Percentiles rank a stretch among this genome's conserved stretches.
phyloP scores from a whole-genome alignment of 2,797 vertebrate species.

The Ibycter americanus region DNA sequence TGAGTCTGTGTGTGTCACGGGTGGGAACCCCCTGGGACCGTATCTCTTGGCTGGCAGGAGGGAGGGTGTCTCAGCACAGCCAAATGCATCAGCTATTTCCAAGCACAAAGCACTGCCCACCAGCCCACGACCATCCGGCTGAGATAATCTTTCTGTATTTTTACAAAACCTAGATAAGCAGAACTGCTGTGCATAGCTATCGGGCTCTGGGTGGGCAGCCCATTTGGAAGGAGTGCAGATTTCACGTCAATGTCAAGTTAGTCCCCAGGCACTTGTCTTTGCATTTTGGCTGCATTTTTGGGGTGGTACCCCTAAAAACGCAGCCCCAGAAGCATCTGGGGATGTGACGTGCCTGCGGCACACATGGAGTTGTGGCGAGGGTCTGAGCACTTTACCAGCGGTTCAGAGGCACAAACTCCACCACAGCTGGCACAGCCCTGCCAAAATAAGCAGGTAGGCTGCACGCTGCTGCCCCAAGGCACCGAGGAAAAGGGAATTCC shows the following conservation, averaged over 20 bases:
- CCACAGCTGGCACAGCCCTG: background rate
- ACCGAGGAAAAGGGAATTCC: background rate
- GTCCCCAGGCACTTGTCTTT: background rate
- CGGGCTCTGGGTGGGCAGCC: fast-evolving
- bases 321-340: background rate
- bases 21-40: background rate
- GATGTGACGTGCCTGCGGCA: background rate
- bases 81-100: background rate
- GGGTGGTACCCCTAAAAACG: background rate
- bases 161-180: background rate
- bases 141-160: background rate
- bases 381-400: background rate
- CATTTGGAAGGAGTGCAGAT: background rate
- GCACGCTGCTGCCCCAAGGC: background rate
- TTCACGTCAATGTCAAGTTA: fast-evolving
- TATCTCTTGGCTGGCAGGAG: background rate
- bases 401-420: background rate
- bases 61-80: background rate
- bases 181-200: fast-evolving
- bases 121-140: background rate
- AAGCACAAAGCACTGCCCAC: background rate
- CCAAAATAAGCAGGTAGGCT: background rate
- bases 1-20: fast-evolving
- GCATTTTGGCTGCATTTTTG: background rate
- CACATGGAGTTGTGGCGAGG: background rate